Percentiles rank a stretch among this genome's conserved stretches.
Conservation (phyloP, 2,888 invertebrate genomes). For the Phania funesta region DNA sequence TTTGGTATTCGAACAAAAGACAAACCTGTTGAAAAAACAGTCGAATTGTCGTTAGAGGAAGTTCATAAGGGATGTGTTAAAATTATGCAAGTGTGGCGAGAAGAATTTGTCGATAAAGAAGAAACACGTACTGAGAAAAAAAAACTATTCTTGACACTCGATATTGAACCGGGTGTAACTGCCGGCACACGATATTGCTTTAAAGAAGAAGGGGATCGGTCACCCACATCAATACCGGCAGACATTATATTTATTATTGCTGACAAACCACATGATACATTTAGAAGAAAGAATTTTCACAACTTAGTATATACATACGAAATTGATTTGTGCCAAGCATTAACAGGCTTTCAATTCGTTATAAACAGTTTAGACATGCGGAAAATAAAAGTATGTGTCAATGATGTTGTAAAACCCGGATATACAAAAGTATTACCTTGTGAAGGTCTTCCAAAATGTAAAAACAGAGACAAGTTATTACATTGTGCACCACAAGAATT, state of each 20-base stretch:
- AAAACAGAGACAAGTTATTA: constrained; percentile 74
- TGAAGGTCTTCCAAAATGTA: constrained; percentile 87
- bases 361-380: constrained; percentile 87
- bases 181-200: constrained; percentile 87
- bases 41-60: constrained; percentile 84
- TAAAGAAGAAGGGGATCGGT: constrained; percentile 90
- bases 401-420: constrained; percentile 86
- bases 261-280: constrained; percentile 85
- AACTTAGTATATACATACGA: constrained; percentile 84
- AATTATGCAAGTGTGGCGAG: constrained; percentile 89
- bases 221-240: constrained; percentile 84
- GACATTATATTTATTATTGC: constrained; percentile 88
- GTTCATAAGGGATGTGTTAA: constrained; percentile 88
- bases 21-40: constrained; percentile 82
- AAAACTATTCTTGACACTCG: constrained; percentile 88
- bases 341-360: constrained; percentile 85
- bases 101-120: constrained; percentile 85
- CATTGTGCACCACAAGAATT: constrained; percentile 86
- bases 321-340: constrained; percentile 86
- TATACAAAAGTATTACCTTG: constrained; percentile 86
- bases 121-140: constrained; percentile 83
- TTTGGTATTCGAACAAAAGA: constrained; percentile 85
- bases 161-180: constrained; percentile 88
- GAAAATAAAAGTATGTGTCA: constrained; percentile 85
- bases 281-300: constrained; percentile 83